These are phyloP conservation scores for Cyanoramphus novaezelandiae DNA, from an alignment of 2,113 vertebrate genomes.

Conservation along the genomic window DNA sequence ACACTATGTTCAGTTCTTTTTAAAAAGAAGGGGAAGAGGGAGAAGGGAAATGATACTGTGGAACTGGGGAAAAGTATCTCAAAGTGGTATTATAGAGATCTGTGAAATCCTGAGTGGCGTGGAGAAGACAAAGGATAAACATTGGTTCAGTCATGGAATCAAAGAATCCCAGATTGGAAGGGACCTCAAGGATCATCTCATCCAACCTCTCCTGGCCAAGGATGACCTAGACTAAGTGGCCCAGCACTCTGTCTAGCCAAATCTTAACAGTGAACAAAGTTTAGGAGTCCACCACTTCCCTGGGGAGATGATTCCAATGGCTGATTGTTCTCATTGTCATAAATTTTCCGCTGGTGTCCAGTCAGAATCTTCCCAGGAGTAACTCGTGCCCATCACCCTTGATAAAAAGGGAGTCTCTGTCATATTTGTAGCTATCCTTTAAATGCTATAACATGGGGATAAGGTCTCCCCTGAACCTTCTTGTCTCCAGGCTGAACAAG, in stretches of 20 bases:
- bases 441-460: not conserved
- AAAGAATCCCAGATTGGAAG: not conserved
- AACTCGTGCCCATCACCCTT: not conserved
- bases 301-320: not conserved
- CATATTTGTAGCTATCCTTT: not conserved
- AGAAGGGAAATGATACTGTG: not conserved
- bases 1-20: not conserved
- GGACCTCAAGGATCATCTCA: not conserved
- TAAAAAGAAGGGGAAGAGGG: not conserved
- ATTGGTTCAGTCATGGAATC: not conserved
- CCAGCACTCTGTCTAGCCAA: not conserved
- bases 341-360: not conserved
- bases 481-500: not conserved
- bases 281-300: not conserved
- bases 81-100: not conserved
- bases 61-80: not conserved
- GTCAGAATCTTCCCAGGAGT: not conserved
- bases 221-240: not conserved
- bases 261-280: not conserved
- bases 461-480: not conserved
- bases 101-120: not conserved
- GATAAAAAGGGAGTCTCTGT: not conserved
- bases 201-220: not conserved
- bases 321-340: not conserved
- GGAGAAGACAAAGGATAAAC: not conserved